Base-by-base conservation (phyloP, 2,888 invertebrate genomes). In the Trissoscelio sp. region DNA sequence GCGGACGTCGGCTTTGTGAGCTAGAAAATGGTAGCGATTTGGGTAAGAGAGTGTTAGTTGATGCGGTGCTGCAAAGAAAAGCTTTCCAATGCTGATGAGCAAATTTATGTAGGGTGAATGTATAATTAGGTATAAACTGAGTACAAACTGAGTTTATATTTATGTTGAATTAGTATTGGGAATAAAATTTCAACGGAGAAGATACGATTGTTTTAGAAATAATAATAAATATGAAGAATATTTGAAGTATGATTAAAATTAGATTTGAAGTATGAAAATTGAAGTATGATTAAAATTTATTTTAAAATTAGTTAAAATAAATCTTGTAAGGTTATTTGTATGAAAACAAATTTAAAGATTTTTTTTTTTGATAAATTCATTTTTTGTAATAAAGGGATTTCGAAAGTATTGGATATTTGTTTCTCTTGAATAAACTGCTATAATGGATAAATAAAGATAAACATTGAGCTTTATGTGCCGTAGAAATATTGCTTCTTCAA, bases 1-100 rank as follows among this genome's bases (percentile, higher is more conserved):
- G 34, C 16, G 12, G 48, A 39, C 28, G 53, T 53, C 11, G 18
- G 53, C 24, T 72, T 60, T 60, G 60, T 14, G 57, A 69, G 31
- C 12, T 44, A 14, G 46, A 44, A 44, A 57, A 57, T 34, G 69
- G 9, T 22, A 14, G 34, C 44, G 18, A 57, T 57, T 69, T 31
- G 34, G 46, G 7, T 57, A 22, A 44, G 46, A 20, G 24, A 18
- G 42, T 24, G 37, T 34, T 57, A 9, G 31, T 16, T 18, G 9
- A 18, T 14, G 39, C 39, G 14, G 14, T 39, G 39, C 2, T 0
- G 11, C n/a, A 7, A 48, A 18, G 22, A 48, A 20, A 48, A n/a
- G 20, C 22, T 20, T 48, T 48, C 46, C 1, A n/a, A n/a, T 3
- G 18, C 7, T 2, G n/a, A 34, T 14, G 11, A 55, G 34, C 18